Evolutionary conservation across 1,140 invertebrate species (phyloP).

Genomic region (Gonioctena quinquepunctata): DNA sequence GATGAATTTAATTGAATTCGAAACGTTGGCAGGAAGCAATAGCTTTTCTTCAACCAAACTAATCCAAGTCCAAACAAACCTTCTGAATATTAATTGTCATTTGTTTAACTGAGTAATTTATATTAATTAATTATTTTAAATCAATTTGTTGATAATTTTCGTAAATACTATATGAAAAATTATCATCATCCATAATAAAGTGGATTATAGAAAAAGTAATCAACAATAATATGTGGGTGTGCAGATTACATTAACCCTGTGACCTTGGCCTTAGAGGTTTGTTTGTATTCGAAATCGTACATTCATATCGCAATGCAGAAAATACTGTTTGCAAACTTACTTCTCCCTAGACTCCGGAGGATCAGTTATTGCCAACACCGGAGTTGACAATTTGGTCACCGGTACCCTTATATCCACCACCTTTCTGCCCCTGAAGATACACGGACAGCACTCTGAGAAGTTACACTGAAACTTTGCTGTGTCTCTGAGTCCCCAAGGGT

Average conservation of each 20-base stretch:
- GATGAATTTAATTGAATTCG: no score
- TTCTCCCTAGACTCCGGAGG: conserved; percentile 20
- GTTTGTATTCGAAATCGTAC: background rate
- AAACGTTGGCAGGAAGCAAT: no score
- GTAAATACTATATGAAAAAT: no score
- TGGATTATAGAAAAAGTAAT: no score
- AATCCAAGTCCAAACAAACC: no score
- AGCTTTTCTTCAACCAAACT: no score
- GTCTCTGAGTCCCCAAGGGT: conserved; percentile 37
- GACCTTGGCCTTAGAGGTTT: background rate
- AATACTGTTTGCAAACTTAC: conserved; percentile 17
- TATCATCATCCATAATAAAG: no score
- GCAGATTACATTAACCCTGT: background rate
- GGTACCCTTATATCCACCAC: conserved; percentile 15
- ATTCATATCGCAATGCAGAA: background rate
- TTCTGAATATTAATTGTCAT: no score
- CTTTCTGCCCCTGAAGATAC: conserved; percentile 24
- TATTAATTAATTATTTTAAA: no score
- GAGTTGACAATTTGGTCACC: conserved; percentile 20
- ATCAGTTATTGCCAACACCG: conserved; percentile 26
- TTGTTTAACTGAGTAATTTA: no score
- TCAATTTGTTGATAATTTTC: no score
- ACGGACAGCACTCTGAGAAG: conserved; percentile 28
- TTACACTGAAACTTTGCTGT: background rate
- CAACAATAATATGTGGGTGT: no score